phyloP scores from a whole-genome alignment of 92 coral and sea anemone genomes.

The Paramuricea clavata region DNA sequence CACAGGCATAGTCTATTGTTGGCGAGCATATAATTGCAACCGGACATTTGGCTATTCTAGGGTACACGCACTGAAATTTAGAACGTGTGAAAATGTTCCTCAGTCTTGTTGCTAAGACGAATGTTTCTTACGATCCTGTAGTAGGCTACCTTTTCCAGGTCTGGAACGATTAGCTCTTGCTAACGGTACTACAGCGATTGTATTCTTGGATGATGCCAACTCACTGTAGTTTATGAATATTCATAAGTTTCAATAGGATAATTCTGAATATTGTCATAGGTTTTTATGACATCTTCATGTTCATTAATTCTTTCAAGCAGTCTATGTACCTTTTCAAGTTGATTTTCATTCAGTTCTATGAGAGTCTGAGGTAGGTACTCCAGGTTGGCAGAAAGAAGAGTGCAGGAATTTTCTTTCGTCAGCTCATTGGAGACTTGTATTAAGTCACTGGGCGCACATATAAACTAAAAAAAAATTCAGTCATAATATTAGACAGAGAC shows the following conservation, averaged over 20 bases:
- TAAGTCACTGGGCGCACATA: conserved; percentile 81
- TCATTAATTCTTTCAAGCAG: conserved; percentile 84
- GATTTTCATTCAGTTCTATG: conserved; percentile 73
- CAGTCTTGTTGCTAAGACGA: too few relatives aligned
- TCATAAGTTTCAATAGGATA: conserved; percentile 91
- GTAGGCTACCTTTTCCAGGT: not conserved
- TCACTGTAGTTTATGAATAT: too few relatives aligned
- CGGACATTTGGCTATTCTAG: too few relatives aligned
- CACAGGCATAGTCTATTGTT: too few relatives aligned
- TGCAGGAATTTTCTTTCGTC: conserved; percentile 62
- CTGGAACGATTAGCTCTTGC: not conserved
- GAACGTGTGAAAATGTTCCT: conserved; percentile 7
- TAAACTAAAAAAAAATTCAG: conserved; percentile 68
- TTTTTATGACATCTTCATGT: conserved; percentile 83
- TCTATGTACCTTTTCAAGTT: conserved; percentile 79
- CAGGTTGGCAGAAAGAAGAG: conserved; percentile 74
- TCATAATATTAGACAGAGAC: not conserved
- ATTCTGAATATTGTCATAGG: conserved; percentile 86
- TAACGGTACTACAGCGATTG: not conserved
- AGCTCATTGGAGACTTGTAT: conserved; percentile 83
- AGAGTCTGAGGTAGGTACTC: conserved; percentile 86
- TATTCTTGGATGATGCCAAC: too few relatives aligned
- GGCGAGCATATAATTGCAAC: too few relatives aligned
- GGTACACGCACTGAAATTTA: too few relatives aligned
- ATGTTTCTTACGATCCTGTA: too few relatives aligned